Conservation (phyloP, 2,888 invertebrate species). For the Hirtodrosophila histrioides region DNA sequence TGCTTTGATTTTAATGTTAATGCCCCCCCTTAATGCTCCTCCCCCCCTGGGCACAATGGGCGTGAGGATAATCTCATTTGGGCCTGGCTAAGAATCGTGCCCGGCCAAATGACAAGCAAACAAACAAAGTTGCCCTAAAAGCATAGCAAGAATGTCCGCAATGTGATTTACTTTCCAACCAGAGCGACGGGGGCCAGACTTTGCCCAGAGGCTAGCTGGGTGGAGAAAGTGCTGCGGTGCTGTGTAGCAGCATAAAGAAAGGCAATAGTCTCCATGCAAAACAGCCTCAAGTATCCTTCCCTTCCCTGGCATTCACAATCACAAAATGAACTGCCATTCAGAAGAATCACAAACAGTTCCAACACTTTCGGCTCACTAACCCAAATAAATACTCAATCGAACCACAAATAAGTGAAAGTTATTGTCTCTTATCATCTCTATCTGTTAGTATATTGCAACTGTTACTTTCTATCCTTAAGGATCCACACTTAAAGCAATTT, state of each 20-base stretch:
- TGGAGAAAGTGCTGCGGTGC: neutral
- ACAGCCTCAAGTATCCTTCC: no score
- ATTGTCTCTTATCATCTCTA: conserved; percentile 7
- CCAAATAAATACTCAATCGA: conserved; percentile 2
- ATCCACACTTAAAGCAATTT: neutral
- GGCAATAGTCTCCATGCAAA: neutral
- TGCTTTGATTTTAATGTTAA: conserved; percentile 67
- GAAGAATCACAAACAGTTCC: conserved; percentile 7
- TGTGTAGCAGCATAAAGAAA: neutral
- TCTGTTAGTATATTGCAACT: neutral
- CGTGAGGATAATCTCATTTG: conserved; percentile 52
- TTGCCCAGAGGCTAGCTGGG: neutral
- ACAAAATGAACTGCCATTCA: neutral
- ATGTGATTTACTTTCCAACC: conserved; percentile 34
- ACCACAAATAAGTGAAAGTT: conserved; percentile 11
- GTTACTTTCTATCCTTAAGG: conserved; percentile 8
- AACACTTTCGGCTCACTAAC: conserved; percentile 15
- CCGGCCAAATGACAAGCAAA: conserved; percentile 43
- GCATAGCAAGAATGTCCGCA: conserved; percentile 38
- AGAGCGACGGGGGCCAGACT: neutral
- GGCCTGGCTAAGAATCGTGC: conserved; percentile 29
- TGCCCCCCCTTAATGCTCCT: conserved; percentile 15
- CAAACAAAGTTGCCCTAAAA: conserved; percentile 48
- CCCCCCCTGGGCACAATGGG: conserved; percentile 8
- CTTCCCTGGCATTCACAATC: no score